Base-by-base conservation (phyloP, 1,140 invertebrate genomes). In the Papilio polyxenes region DNA sequence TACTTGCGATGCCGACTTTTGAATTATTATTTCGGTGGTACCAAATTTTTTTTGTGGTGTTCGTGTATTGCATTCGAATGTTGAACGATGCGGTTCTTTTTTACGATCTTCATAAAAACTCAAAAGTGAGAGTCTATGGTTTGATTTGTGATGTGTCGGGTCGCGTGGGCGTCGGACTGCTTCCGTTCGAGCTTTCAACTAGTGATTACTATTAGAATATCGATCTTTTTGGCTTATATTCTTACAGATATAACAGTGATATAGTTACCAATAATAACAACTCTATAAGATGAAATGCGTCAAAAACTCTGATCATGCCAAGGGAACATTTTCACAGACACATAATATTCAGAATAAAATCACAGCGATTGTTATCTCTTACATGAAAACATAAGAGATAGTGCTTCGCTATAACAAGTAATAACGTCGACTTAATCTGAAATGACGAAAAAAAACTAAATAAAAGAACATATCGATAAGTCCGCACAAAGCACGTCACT, bases 141-240 rank as follows among this genome's bases (percentile, higher is more conserved):
- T 87, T 90, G 89, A 92, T 91, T 89, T 90, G 89, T 92, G 89
- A 88, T 83, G 91, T 86, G 83, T 83, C 84, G 85, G 84, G 84
- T 86, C 69, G 85, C 76, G 89, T 90, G 85, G 91, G 89, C 88
- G 89, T 83, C 81, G 81, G 49, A 62, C 84, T 83, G 91, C 91
- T 92, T 92, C 91, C 78, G 91, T 89, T 81, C 82, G 6, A 37
- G 31, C 31, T 72, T 37, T 85, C 82, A 31, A 85, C 79, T 88
- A 89, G 85, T 56, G 86, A 86, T 84, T 77, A 81, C 84, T 78
- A 82, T 82, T 74, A 59, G 69, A 59, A 65, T 76, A 72, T 78
- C 72, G 82, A 81, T 81, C 20, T 49, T 20, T 79, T 81, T 49
- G 81, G 17, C 56, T 56, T 56, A 6, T 85, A 82, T 82, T 75